Base-by-base conservation (phyloP, 2,888 invertebrate species). In the Standfussiana lucernea region DNA sequence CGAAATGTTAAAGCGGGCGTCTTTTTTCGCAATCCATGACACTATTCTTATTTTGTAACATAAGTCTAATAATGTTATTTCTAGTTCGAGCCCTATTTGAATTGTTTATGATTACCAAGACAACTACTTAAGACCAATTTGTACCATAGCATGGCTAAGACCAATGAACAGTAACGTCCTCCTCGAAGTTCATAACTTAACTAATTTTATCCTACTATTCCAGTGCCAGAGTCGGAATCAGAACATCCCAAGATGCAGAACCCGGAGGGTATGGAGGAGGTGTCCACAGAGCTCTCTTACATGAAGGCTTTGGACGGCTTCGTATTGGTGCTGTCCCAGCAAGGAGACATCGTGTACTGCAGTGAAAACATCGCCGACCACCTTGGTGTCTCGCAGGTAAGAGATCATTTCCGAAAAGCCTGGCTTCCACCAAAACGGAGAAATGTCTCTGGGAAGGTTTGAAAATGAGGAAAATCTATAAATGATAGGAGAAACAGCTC, bases 311-410 rank as follows among this genome's bases (percentile, higher is more conserved):
- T 99, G 86, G 99, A 99, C 91, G 99, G 99, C 18, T 99, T 99
- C 94, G 97, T 99, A 67, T 91, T 99, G 87, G 98, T 99, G 65
- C 95, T 99, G 24, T 98, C 99, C 0, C 97, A 98, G 82, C 99
- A 99, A 87, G 99, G 99, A 6, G 99, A 99, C 93, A 98, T 99
- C 88, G 98, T 99, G 32, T 99, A 98, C 95, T 97, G 99, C 75
- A 99, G 99, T 40, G 99, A 99, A 91, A 99, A 99, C 92, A 98
- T 99, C 79, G 97, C 98, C 78, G 98, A 98, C 85, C 98, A 98
- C 95, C 97, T 99, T 82, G 99, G 99, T 73, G 97, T 99, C 24
- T 97, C 98, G 84, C 99, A 99, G 98, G 99, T 99, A 94, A 91
- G 85, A 35, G 6, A 40, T 40, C 4, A 40, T 40, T 64, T 64